Evolutionary conservation across 2,797 vertebrate species (phyloP), one percentile per base, ranked within the genome.

Genomic region (Lindbergichthys nudifrons): DNA sequence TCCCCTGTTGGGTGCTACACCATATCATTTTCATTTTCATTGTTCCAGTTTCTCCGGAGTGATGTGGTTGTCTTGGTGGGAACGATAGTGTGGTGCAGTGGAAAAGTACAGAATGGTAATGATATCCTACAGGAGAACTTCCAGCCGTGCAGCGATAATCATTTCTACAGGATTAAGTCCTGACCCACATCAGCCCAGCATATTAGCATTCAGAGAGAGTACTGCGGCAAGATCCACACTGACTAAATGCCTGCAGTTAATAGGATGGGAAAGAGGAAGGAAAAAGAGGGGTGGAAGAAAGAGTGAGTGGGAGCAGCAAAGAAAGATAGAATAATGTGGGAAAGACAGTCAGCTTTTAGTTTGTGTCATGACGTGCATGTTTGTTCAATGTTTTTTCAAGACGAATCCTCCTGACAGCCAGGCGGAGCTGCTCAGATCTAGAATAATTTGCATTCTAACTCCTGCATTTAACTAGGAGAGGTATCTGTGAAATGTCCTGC

Each of bases 91-190:
- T 78, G 77, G 78, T 73, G 84, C 85, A 64, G 84, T 73, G 84
- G 84, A 87, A 90, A 90, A 90, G 78, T 87, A 76, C 87, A 79
- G 82, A 88, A 88, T 88, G 85, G 82, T 90, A 92, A 92, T 90
- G 88, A 91, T 91, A 92, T 89, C 85, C 89, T 88, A 84, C 87
- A 90, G 88, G 86, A 92, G 84, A 90, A 90, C 90, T 92, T 93
- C 80, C 92, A 91, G 87, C 79, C 66, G 73, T 80, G 88, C 87
- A 87, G 90, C 71, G 88, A 92, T 92, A 92, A 93, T 93, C 89
- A 93, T 91, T 91, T 93, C 87, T 90, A 92, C 90, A 92, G 91
- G 92, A 93, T 93, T 93, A 93, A 91, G 88, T 88, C 89, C 88
- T 92, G 91, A 92, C 92, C 92, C 90, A 93, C 92, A 93, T 93